phyloP scores from a whole-genome alignment of 2,888 invertebrate species.

The Drosophila mimetica region DNA sequence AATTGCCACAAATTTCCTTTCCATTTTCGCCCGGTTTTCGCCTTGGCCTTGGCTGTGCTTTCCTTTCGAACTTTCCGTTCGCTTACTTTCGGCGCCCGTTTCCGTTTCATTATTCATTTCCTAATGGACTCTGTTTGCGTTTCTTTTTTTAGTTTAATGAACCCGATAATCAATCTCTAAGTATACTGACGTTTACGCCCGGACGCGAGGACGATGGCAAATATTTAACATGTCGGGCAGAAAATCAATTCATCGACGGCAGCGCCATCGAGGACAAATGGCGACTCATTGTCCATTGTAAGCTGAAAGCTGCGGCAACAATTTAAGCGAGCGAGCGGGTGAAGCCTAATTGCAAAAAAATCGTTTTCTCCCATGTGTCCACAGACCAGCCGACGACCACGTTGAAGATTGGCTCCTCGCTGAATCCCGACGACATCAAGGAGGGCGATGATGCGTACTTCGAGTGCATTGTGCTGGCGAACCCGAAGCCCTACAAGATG shows the following conservation, averaged over 20 bases:
- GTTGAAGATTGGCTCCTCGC: constrained; percentile 92
- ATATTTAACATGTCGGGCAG: constrained; percentile 94
- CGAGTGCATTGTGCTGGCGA: constrained; percentile 93
- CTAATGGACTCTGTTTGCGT: constrained; percentile 76
- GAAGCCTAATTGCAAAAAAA: constrained; percentile 56
- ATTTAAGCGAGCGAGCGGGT: constrained; percentile 2
- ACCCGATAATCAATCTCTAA: constrained; percentile 92
- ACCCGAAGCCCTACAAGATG: constrained; percentile 93
- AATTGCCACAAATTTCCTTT: constrained; percentile 70
- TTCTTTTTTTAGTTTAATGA: constrained; percentile 89
- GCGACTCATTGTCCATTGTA: constrained; percentile 94
- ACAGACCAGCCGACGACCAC: constrained; percentile 92
- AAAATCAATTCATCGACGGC: constrained; percentile 93
- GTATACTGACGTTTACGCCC: constrained; percentile 93
- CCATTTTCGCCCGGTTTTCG: constrained; percentile 44
- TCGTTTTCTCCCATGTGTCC: constrained; percentile 67
- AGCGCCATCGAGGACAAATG: constrained; percentile 94
- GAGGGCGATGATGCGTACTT: constrained; percentile 96
- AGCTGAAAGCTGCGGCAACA: constrained; percentile 83
- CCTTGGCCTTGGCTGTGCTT: constrained; percentile 28
- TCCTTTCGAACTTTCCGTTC: constrained; percentile 28
- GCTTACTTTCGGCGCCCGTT: constrained; percentile 31
- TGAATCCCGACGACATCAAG: constrained; percentile 94
- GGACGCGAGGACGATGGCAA: constrained; percentile 95
- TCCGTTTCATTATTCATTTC: constrained; percentile 77